These are phyloP conservation scores for Heliconius cydno DNA, from an alignment of 2,888 invertebrate genomes.

Conservation along the genomic window DNA sequence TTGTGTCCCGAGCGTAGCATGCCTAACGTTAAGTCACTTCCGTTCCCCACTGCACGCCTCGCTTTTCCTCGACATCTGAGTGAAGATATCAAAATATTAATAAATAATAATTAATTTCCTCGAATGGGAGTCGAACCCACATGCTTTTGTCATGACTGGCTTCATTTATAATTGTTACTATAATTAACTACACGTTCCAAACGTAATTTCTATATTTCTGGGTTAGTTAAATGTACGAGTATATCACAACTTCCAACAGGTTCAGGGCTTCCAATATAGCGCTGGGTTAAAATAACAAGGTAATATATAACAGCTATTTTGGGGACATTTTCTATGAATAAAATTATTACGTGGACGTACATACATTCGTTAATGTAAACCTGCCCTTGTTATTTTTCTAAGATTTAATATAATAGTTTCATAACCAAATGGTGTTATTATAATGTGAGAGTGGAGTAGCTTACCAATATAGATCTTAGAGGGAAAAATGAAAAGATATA, in stretches of 20 bases:
- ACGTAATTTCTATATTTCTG: not conserved
- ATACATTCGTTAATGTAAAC: not conserved
- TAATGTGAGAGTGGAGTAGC: not conserved
- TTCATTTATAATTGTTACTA: too few relatives aligned
- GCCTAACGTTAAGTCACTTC: too few relatives aligned
- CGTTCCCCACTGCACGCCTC: too few relatives aligned
- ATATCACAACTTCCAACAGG: too few relatives aligned
- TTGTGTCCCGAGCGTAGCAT: too few relatives aligned
- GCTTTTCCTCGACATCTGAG: not conserved
- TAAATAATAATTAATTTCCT: not conserved
- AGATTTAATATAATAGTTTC: slow-evolving; percentile 4
- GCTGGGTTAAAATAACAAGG: not conserved
- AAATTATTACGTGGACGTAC: not conserved
- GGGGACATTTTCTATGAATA: slow-evolving; percentile 9
- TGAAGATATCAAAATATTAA: not conserved
- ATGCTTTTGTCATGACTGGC: not conserved
- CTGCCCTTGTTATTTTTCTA: not conserved
- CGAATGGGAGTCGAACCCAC: not conserved
- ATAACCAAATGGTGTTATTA: not conserved
- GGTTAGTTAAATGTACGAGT: not conserved
- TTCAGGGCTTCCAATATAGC: too few relatives aligned
- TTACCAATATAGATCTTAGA: too few relatives aligned
- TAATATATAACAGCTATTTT: slow-evolving; percentile 7
- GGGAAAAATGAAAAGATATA: too few relatives aligned
- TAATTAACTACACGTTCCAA: too few relatives aligned